phyloP scores from a whole-genome alignment of 2,113 vertebrate species.

The Collichthys lucidus region DNA sequence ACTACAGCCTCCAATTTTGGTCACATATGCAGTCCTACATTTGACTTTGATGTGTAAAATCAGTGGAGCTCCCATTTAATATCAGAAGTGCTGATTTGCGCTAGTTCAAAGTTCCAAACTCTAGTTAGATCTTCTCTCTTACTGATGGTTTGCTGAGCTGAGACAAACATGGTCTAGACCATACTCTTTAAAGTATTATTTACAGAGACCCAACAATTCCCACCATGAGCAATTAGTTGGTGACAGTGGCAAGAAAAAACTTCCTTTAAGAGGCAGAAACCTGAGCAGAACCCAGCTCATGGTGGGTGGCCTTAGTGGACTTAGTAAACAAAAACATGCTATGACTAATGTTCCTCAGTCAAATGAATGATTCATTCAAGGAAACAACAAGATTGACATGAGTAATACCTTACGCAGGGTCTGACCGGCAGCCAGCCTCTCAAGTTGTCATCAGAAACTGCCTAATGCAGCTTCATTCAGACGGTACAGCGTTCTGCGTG shows the following conservation, averaged over 20 bases:
- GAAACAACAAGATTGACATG: background rate
- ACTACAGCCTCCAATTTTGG: background rate
- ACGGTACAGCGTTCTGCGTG: background rate
- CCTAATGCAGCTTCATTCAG: background rate
- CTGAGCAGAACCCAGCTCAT: no score
- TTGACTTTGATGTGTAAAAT: background rate
- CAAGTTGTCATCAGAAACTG: constrained; percentile 13
- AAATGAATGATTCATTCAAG: constrained; percentile 5
- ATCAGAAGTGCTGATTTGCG: background rate
- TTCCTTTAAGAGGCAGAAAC: no score
- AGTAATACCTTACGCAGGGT: constrained; percentile 18
- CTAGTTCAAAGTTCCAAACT: background rate
- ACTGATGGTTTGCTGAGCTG: background rate
- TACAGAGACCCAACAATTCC: no score
- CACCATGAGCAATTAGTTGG: no score
- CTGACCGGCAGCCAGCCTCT: constrained; percentile 7
- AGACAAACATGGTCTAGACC: no score
- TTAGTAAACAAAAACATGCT: background rate
- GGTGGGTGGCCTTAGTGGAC: background rate
- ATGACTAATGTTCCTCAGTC: background rate
- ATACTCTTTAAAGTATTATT: no score
- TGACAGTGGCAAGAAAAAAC: no score
- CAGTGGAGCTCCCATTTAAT: background rate
- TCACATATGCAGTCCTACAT: background rate
- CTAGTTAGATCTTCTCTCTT: background rate